A percentile compares a stretch with the other conserved stretches of the same genome.
phyloP scores from a whole-genome alignment of 2,113 vertebrate species.

The Lasiurus borealis region DNA sequence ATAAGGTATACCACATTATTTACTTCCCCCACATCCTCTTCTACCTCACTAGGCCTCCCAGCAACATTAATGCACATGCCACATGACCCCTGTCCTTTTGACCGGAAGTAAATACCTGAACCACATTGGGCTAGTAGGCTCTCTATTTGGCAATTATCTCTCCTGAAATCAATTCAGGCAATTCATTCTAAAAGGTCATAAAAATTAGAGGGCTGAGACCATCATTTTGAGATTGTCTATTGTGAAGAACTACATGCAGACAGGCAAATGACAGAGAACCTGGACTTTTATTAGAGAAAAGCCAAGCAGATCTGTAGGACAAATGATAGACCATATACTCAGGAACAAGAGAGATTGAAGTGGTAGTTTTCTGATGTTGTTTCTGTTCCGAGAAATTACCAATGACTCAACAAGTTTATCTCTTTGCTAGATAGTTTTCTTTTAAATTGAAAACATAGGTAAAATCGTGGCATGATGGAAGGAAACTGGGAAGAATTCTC shows the following conservation, averaged over 20 bases:
- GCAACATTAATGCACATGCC: background rate
- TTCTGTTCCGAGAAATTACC: background rate
- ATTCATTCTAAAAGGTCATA: background rate
- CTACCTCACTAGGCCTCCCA: background rate
- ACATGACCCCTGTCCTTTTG: background rate
- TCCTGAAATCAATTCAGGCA: background rate
- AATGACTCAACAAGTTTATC: background rate
- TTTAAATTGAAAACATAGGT: background rate
- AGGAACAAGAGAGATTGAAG: background rate
- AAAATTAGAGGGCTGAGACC: background rate
- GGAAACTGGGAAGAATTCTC: slow-evolving; percentile 27
- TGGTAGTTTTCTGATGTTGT: background rate
- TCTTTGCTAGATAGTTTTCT: slow-evolving; percentile 4
- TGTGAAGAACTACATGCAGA: background rate
- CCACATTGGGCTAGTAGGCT: background rate
- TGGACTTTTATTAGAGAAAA: background rate
- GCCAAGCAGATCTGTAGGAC: background rate
- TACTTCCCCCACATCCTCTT: background rate
- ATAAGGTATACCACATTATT: background rate
- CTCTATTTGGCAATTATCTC: background rate
- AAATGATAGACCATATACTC: background rate
- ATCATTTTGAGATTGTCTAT: background rate
- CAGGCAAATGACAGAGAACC: background rate
- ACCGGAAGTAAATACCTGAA: background rate
- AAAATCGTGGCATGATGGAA: slow-evolving; percentile 2